Base-by-base conservation (phyloP, 2,888 invertebrate genomes). In the Anaspis maculata region DNA sequence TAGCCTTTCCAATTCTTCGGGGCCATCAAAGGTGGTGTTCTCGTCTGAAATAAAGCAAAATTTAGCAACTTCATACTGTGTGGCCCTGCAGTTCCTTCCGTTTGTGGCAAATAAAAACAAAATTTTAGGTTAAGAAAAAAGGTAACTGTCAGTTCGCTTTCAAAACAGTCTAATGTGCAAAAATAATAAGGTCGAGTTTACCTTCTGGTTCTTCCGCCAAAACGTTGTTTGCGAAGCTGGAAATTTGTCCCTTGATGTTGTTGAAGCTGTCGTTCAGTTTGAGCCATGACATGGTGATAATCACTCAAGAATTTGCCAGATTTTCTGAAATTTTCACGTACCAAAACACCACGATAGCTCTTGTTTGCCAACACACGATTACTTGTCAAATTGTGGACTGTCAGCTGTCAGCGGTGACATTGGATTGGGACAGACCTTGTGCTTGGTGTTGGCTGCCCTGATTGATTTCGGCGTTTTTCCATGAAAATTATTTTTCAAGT, bases 161-260 rank as follows among this genome's bases (percentile, higher is more conserved):
- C 34, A 37, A 21, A 37, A 37, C 34, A 40, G 34, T 24, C 39
- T 42, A 30, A 44, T 31, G 5, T 30, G 15, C 14, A 38, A 5
- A 7, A 25, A 13, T n/a, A 9, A 44, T 40, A 45, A 48, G 37
- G 42, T 25, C 41, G 30, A 44, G 33, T 26, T 31, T 31, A 29
- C 39, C 34, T 37, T 39, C 61, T 74, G 75, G 76, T 54, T 77
- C 78, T 52, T 90, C 90, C 45, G 84, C 79, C 59, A 92, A 72
- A 51, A 91, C 89, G 67, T 89, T 90, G 62, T 84, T 85, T 37
- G 91, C 90, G 56, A 91, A 83, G 69, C 76, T 90, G 19, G 81
- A 77, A 54, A 92, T 76, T 71, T 92, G 91, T 48, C 89, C 91
- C 64, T 88, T 90, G 46, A 92, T 68, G 66, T 72, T 77, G 59